Base-by-base conservation (phyloP, 2,888 invertebrate genomes). In the Phorcus lineatus region DNA sequence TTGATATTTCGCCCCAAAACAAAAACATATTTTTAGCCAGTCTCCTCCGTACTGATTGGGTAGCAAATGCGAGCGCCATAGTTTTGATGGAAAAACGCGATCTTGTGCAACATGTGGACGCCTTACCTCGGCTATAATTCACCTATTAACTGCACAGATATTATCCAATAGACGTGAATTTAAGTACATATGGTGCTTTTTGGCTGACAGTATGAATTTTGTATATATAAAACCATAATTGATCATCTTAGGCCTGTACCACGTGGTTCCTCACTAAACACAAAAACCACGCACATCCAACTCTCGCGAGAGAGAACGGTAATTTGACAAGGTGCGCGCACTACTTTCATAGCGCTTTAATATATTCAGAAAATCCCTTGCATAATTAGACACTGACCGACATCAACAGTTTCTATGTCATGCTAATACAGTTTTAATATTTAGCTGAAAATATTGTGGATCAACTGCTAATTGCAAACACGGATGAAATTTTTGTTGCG, bases 51-150 rank as follows among this genome's bases (percentile, higher is more conserved):
- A 47, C 76, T 54, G 76, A 76, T 76, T 76, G 70, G 70, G 24
- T 11, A 1, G 36, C 36, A 28, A 17, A 70, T 70, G 17, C 70
- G 40, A 78, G 62, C 77, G 77, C 77, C 77, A 78, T 78, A 78
- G 77, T 78, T 78, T 78, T 47, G 36, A 17, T 24, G 16, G 47
- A 78, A 78, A 36, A 62, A 78, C 24, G 66, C 62, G 47, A 66
- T 28, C 36, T 78, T 66, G 62, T 62, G 52, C 77, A 78, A 62
- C 77, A 78, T 78, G 77, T 78, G 77, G 77, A 78, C 62, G 40
- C 66, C 57, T 78, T 78, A 62, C 47, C 77, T 62, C 62, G 36
- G 77, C 52, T 70, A 13, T n/a, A 70, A 36, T 70, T 70, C 70
- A 70, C 36, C 70, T 36, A 70, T 36, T 36, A 28, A 36, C 70